Conservation (phyloP, 2,113 vertebrate genomes). For the Pygoscelis adeliae region DNA sequence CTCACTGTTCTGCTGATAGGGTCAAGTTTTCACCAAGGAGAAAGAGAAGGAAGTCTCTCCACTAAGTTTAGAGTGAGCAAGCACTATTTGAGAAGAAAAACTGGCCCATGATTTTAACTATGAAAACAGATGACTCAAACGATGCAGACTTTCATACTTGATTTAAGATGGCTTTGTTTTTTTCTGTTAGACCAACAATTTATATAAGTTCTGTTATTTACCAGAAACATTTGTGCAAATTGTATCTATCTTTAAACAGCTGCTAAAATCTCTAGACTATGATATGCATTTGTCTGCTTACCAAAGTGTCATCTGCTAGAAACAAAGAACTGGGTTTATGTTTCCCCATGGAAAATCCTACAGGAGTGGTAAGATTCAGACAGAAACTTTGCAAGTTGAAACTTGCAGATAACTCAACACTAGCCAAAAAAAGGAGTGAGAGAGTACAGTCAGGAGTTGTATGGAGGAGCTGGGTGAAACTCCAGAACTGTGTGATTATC, state of each 20-base stretch:
- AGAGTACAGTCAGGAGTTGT: background rate
- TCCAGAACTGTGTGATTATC: background rate
- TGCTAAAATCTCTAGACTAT: slow-evolving; percentile 20
- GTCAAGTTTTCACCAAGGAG: background rate
- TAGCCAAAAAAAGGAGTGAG: background rate
- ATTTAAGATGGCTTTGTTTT: background rate
- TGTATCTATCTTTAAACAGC: background rate
- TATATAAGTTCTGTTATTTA: slow-evolving; percentile 14
- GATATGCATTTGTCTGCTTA: background rate
- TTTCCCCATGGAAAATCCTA: background rate
- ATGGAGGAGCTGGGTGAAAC: background rate
- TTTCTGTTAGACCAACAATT: background rate
- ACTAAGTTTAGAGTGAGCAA: background rate
- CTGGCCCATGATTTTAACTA: background rate
- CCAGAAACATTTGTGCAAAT: background rate
- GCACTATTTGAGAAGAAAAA: background rate
- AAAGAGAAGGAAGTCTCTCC: background rate
- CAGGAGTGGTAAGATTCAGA: background rate
- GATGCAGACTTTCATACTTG: background rate
- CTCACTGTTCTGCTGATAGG: background rate
- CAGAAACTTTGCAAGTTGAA: background rate
- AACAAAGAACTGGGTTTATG: background rate
- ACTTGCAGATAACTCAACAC: background rate
- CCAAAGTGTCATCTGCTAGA: background rate
- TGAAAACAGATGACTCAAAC: background rate